Base-by-base conservation (phyloP, 2,797 vertebrate genomes). In the Cossypha caffra region DNA sequence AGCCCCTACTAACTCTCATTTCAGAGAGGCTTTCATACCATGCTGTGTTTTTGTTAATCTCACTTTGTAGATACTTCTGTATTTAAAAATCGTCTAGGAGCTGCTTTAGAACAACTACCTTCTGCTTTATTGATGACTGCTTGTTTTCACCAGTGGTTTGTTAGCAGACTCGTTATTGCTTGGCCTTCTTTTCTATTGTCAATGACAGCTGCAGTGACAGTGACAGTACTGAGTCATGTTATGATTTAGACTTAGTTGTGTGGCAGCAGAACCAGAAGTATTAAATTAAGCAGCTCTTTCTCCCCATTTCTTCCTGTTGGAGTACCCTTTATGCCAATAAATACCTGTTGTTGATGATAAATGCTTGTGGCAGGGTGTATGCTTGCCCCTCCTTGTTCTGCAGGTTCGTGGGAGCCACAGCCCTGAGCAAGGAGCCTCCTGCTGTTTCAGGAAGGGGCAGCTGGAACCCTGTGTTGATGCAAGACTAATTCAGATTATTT, bases 321-420 rank as follows among this genome's bases (percentile, higher is more conserved):
- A 81, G 25, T 33, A 29, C 31, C 37, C 38, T 63, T 40, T 66
- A 45, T 83, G 66, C 55, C 35, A 31, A 8, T 40, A 31, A 91
- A 24, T 47, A 37, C 15, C 66, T 66, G 26, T 37, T 17, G 40
- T 12, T 74, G 59, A 17, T 62, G 69, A 77, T 58, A 25, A 88
- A 40, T 0, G 0, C 47, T 4, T 26, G 4, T 1, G 16, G 48
- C 26, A 29, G 40, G 40, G 37, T 3, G 4, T 0, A 15, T 42
- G 50, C 35, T 59, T n/a, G 18, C 37, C n/a, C 33, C 11, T 66
- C 59, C 61, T 62, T 1, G 0, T 40, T 28, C 57, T 35, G 71
- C 29, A 17, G 42, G 54, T 59, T 40, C 28, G 25, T 51, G 64
- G 48, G 74, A 92, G 31, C 62, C 19, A 5, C 43, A 17, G 71